Evolutionary conservation across 1,140 invertebrate genomes (phyloP).

Genomic region (Anastatus disparis): DNA sequence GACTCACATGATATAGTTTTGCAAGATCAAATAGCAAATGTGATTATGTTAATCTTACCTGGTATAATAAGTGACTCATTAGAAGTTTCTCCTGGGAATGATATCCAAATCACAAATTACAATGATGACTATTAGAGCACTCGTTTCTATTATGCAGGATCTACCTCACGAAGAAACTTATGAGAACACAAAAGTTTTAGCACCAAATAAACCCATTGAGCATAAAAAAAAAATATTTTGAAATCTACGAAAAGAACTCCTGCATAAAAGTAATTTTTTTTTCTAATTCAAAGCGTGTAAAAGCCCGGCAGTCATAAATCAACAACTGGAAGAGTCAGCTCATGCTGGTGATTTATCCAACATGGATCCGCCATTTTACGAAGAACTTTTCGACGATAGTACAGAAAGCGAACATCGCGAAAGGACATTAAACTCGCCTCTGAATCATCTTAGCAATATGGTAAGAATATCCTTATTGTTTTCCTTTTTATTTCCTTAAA

Average conservation of each 20-base stretch:
- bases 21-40: conserved; percentile 66
- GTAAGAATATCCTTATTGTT: no score
- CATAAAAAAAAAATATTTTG: conserved; percentile 32
- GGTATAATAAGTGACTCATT: conserved; percentile 70
- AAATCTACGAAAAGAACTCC: conserved; percentile 58
- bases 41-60: conserved; percentile 72
- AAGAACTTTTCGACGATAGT: no score
- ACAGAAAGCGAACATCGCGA: no score
- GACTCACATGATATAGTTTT: conserved; percentile 61
- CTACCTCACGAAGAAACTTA: conserved; percentile 38
- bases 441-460: no score
- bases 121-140: conserved; percentile 65
- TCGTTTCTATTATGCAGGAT: conserved; percentile 67
- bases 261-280: conserved; percentile 67
- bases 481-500: no score
- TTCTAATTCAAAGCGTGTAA: conserved; percentile 65
- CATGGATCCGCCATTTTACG: no score
- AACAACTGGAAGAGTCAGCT: no score
- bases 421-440: no score
- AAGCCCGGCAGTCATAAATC: no score
- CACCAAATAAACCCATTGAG: no score
- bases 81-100: conserved; percentile 67
- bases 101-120: conserved; percentile 72
- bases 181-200: no score
- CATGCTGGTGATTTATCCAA: no score